Conservation (phyloP, 2,888 invertebrate genomes). For the Macrosoma leucophasiata region DNA sequence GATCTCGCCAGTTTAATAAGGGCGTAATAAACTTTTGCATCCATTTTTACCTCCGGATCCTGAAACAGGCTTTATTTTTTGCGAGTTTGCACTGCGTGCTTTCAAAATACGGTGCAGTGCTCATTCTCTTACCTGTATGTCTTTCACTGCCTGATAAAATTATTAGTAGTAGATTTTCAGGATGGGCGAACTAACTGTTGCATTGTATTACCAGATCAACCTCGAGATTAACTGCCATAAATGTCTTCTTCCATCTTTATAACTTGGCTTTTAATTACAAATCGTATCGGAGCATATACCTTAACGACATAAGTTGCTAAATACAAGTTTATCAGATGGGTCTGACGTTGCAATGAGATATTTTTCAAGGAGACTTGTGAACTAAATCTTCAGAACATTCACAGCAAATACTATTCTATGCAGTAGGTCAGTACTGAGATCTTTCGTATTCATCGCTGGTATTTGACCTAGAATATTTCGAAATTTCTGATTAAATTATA, state of each 20-base stretch:
- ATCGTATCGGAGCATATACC: constrained; percentile 29
- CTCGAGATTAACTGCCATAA: too few relatives aligned
- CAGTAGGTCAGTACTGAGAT: constrained; percentile 24
- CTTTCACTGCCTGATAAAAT: constrained; percentile 25
- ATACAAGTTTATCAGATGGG: constrained; percentile 18
- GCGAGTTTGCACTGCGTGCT: constrained; percentile 25
- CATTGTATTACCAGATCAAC: constrained; percentile 20
- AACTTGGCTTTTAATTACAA: constrained; percentile 27
- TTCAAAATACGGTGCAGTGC: constrained; percentile 27
- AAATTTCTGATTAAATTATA: too few relatives aligned
- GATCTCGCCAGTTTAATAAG: too few relatives aligned
- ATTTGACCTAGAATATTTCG: too few relatives aligned
- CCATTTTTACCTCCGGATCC: too few relatives aligned
- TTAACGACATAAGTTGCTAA: constrained; percentile 26
- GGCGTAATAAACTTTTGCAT: too few relatives aligned
- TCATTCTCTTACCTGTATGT: constrained; percentile 27
- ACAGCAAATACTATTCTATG: constrained; percentile 17
- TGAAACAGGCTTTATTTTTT: too few relatives aligned
- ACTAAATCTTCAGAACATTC: constrained; percentile 16
- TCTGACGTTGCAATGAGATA: constrained; percentile 19
- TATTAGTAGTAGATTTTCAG: constrained; percentile 30
- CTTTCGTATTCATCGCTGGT: constrained; percentile 7
- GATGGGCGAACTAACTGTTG: constrained; percentile 29
- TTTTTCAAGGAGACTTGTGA: constrained; percentile 21
- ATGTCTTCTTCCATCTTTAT: constrained; percentile 29